Percentiles rank a stretch among this genome's conserved stretches.
Evolutionary conservation across 2,888 invertebrate genomes (phyloP).

Genomic region (Dendrolimus houi): DNA sequence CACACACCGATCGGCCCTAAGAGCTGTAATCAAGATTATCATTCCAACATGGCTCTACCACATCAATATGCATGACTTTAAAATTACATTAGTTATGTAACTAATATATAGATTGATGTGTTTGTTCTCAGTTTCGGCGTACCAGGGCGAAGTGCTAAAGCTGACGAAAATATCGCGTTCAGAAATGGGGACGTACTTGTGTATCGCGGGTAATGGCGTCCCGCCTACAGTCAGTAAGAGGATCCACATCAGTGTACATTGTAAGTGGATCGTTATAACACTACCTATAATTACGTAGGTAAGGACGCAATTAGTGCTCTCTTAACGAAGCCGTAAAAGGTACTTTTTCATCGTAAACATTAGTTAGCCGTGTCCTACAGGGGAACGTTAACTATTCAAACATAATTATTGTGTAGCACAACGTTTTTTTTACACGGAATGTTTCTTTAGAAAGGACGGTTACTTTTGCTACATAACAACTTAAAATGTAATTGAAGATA

Average conservation of each 20-base stretch:
- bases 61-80: too few relatives aligned
- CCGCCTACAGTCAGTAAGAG: constrained; percentile 94
- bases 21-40: too few relatives aligned
- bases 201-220: constrained; percentile 92
- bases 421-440: not conserved
- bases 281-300: constrained; percentile 7
- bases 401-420: not conserved
- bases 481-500: too few relatives aligned
- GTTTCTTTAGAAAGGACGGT: not conserved
- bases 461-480: not conserved
- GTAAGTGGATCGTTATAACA: constrained; percentile 75
- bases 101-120: constrained; percentile 1
- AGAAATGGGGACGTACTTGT: constrained; percentile 94
- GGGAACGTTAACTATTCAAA: not conserved
- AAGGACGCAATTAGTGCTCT: constrained; percentile 8
- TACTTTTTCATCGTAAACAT: not conserved
- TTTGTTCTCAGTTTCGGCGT: constrained; percentile 79
- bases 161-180: constrained; percentile 89
- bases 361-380: not conserved
- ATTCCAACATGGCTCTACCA: too few relatives aligned
- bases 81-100: too few relatives aligned
- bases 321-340: constrained; percentile 13
- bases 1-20: too few relatives aligned
- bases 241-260: constrained; percentile 92
- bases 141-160: constrained; percentile 87